Base-by-base conservation (phyloP, 1,140 invertebrate genomes). In the Ostrea edulis region DNA sequence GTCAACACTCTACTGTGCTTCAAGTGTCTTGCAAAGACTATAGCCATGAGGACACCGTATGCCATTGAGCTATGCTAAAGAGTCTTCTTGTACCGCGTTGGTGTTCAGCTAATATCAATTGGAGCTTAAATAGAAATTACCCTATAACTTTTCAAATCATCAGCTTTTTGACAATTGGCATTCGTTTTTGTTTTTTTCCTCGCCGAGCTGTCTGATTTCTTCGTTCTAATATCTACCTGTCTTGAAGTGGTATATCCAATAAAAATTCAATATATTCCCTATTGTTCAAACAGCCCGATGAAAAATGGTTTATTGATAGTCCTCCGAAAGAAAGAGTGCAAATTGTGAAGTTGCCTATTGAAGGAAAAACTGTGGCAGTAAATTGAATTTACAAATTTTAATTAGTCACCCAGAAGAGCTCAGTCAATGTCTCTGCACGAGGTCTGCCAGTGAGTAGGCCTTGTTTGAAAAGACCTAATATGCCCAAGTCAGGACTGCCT, bases 361-460 rank as follows among this genome's bases (percentile, higher is more conserved):
- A 85, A 52, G 29, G 83, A 20, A 35, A 54, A 85, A 62, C 83
- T 85, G 83, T 85, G 83, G 62, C 83, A 71, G 53, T 77, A 83
- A 85, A 88, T 88, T 88, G 87, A 88, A 88, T 86, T 88, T 88
- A 86, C 85, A 86, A 88, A 86, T 88, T 88, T 88, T 88, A 86
- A 88, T 88, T 86, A 88, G 25, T 88, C n/a, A 51, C 82, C 84
- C 87, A 88, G 87, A 88, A 88, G 53, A 88, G 20, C 20, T 14
- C 29, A 86, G 84, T 86, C 84, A 85, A 86, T 86, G 82, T 62
- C 87, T 52, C 83, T 85, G 7, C 83, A 54, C n/a, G 83, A 58
- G 83, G 83, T 85, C 83, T 22, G 53, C 9, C 22, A n/a, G 7
- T 83, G 82, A 58, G 83, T 85, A 29, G 29, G 17, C 44, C 14